Conservation (phyloP, 64 coral and sea anemone genomes). For the Montipora sp. region DNA sequence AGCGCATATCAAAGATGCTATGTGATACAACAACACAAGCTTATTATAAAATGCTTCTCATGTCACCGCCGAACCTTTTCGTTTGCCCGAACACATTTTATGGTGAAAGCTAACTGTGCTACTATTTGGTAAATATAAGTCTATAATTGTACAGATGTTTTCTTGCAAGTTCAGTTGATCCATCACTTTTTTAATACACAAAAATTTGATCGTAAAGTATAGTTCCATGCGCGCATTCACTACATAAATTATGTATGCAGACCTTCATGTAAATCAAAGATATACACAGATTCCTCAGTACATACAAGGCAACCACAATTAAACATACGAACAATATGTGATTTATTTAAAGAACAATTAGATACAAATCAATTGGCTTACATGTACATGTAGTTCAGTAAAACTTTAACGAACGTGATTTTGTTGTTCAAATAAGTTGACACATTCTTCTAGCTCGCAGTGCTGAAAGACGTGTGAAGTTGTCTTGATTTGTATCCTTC, state of each 20-base stretch:
- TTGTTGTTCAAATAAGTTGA: not conserved
- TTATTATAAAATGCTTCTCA: not conserved
- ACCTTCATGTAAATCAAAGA: slow-evolving; percentile 18
- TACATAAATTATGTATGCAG: slow-evolving; percentile 50
- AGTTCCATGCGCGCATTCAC: not conserved
- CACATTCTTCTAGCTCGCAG: not conserved
- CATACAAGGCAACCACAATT: not conserved
- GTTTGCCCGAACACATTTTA: not conserved
- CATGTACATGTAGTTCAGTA: not conserved
- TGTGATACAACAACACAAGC: not conserved
- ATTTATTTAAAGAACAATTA: not conserved
- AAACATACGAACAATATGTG: slow-evolving; percentile 9
- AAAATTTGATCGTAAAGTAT: not conserved
- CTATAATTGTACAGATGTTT: not conserved
- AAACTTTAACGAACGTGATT: not conserved
- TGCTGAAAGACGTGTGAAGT: not conserved
- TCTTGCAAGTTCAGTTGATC: not conserved
- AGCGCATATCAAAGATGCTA: not conserved
- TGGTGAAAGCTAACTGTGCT: too few species aligned
- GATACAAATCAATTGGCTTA: not conserved
- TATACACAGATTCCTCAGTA: slow-evolving; percentile 11
- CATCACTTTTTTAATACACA: not conserved
- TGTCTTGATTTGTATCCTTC: too few species aligned
- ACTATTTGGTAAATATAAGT: too few species aligned
- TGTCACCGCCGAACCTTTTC: not conserved